These are phyloP conservation scores for Fratercula arctica DNA, from an alignment of 2,797 vertebrate genomes.

Conservation along the genomic window DNA sequence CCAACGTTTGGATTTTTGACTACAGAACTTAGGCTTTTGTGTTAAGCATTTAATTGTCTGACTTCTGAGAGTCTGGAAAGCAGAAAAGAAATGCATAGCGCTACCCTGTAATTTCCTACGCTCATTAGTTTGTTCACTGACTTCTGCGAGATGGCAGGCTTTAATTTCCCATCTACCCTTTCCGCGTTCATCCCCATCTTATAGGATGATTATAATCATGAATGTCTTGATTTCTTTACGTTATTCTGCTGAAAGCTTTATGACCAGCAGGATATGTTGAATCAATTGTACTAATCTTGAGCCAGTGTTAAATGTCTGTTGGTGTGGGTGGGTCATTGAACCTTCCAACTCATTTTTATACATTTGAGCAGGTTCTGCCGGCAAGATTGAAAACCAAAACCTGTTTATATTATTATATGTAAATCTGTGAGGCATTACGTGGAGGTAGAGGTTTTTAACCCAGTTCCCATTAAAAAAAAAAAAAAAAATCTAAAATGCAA, in stretches of 20 bases:
- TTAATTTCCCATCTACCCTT: conserved; percentile 51
- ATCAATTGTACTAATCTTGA: conserved; percentile 27
- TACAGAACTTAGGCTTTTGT: conserved; percentile 13
- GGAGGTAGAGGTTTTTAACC: not conserved
- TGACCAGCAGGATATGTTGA: not conserved
- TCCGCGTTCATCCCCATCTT: not conserved
- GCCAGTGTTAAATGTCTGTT: not conserved
- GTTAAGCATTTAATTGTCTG: conserved; percentile 53
- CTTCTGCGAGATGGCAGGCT: conserved; percentile 45
- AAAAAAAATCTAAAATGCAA: not conserved
- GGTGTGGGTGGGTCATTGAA: not conserved
- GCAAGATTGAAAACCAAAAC: not conserved
- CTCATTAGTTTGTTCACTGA: conserved; percentile 18
- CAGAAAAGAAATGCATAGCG: not conserved
- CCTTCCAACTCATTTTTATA: not conserved
- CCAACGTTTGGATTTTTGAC: not conserved
- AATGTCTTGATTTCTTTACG: conserved; percentile 26
- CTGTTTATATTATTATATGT: not conserved
- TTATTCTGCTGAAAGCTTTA: conserved; percentile 33
- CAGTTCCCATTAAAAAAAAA: not conserved
- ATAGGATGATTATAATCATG: conserved; percentile 32
- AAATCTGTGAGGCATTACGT: not conserved
- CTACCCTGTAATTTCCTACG: conserved; percentile 44
- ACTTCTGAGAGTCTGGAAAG: conserved; percentile 28
- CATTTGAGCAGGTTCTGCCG: not conserved